Conservation (phyloP, 2,888 invertebrate genomes). For the Petrophora chlorosata region DNA sequence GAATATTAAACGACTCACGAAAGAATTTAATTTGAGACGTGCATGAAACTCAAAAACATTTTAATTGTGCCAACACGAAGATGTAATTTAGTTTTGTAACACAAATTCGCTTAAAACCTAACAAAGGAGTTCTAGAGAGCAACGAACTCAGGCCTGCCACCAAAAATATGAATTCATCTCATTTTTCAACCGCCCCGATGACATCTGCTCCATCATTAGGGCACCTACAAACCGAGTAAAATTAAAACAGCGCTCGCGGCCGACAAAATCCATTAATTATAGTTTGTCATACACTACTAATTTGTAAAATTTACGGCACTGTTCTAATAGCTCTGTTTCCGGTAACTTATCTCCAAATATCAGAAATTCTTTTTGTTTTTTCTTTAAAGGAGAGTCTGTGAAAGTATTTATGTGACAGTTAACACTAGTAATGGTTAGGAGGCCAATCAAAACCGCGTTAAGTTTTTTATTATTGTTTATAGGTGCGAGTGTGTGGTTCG, state of each 20-base stretch:
- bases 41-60: too few relatives aligned
- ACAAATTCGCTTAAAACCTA: neutral
- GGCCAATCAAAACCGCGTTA: conserved; percentile 67
- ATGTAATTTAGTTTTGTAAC: too few relatives aligned
- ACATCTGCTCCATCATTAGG: conserved; percentile 75
- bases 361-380: conserved; percentile 56
- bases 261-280: conserved; percentile 73
- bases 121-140: conserved; percentile 35
- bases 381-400: conserved; percentile 39
- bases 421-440: conserved; percentile 64
- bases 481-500: conserved; percentile 32
- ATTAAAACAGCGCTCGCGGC: conserved; percentile 64
- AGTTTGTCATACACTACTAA: conserved; percentile 79
- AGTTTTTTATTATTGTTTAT: conserved; percentile 62
- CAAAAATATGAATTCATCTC: conserved; percentile 51
- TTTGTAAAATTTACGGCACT: conserved; percentile 77
- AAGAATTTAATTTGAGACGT: too few relatives aligned
- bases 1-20: too few relatives aligned
- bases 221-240: conserved; percentile 48
- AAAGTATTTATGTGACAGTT: conserved; percentile 77
- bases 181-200: conserved; percentile 59
- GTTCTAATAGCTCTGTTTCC: conserved; percentile 75
- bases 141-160: conserved; percentile 40
- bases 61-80: too few relatives aligned
- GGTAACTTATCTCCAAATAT: conserved; percentile 69